A percentile compares a stretch with the other conserved stretches of the same genome.
Conservation (phyloP, 2,888 invertebrate species). For the Gymnosoma rotundatum region DNA sequence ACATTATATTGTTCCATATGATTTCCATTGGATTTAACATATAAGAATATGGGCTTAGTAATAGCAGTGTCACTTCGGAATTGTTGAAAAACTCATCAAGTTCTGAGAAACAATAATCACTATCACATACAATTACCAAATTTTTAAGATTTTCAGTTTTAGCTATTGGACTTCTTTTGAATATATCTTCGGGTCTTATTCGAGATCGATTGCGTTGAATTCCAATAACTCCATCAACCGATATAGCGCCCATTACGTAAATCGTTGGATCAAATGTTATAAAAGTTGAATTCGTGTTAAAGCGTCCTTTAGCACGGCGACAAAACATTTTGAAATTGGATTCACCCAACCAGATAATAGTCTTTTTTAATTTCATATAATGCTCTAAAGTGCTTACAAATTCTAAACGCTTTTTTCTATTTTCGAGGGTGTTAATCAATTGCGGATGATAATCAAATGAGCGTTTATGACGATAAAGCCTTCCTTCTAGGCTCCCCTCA, state of each 20-base stretch:
- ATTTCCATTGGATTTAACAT: slow-evolving; percentile 66
- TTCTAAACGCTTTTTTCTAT: slow-evolving; percentile 59
- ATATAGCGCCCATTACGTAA: slow-evolving; percentile 62
- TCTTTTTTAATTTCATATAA: slow-evolving; percentile 61
- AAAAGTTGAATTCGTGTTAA: slow-evolving; percentile 65
- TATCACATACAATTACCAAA: slow-evolving; percentile 68
- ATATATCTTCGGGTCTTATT: slow-evolving; percentile 58
- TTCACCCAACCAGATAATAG: slow-evolving; percentile 62
- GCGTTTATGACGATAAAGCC: slow-evolving; percentile 63
- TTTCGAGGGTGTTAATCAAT: slow-evolving; percentile 60
- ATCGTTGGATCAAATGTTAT: slow-evolving; percentile 64
- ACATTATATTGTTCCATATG: slow-evolving; percentile 60
- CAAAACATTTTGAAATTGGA: slow-evolving; percentile 67
- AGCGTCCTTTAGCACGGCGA: slow-evolving; percentile 65
- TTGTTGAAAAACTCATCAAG: slow-evolving; percentile 69
- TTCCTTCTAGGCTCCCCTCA: slow-evolving; percentile 64
- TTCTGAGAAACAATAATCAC: slow-evolving; percentile 67
- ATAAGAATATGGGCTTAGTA: slow-evolving; percentile 65
- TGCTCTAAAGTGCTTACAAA: slow-evolving; percentile 60
- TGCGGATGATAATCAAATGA: slow-evolving; percentile 56
- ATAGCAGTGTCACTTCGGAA: slow-evolving; percentile 64
- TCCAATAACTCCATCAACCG: slow-evolving; percentile 48
- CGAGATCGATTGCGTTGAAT: slow-evolving; percentile 50
- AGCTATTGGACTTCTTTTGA: slow-evolving; percentile 28
- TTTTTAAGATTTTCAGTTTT: slow-evolving; percentile 50